These are phyloP conservation scores for Alviniconcha marisindica DNA, from an alignment of 1,140 invertebrate species.

Conservation along the genomic window DNA sequence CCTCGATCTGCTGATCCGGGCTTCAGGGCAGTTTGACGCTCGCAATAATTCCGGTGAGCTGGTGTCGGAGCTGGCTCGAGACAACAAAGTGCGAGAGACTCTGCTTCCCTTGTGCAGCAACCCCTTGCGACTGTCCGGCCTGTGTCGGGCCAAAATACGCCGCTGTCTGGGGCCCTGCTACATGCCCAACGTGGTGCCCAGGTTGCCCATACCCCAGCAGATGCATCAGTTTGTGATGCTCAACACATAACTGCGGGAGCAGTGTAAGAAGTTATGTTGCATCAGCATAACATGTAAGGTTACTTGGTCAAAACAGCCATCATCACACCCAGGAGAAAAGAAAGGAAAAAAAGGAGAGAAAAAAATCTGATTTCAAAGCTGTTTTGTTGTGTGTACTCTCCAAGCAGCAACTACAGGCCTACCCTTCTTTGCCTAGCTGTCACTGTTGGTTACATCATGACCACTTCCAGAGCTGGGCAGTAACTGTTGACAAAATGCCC, in stretches of 20 bases:
- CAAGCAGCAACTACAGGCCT: too few relatives aligned
- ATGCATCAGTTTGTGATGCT: constrained; percentile 63
- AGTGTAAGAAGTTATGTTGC: too few relatives aligned
- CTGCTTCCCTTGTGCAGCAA: constrained; percentile 59
- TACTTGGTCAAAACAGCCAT: too few relatives aligned
- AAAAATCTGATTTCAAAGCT: too few relatives aligned
- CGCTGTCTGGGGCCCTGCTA: constrained; percentile 59
- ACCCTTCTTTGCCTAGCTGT: too few relatives aligned
- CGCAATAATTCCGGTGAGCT: constrained; percentile 58
- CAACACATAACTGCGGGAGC: constrained; percentile 13
- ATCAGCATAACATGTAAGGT: too few relatives aligned
- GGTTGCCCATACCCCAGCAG: constrained; percentile 62
- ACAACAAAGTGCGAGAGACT: constrained; percentile 64
- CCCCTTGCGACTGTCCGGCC: constrained; percentile 55
- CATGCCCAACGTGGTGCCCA: constrained; percentile 62
- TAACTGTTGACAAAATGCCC: too few relatives aligned
- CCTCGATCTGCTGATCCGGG: constrained; percentile 67
- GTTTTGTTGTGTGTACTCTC: too few relatives aligned
- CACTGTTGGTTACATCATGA: too few relatives aligned
- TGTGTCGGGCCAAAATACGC: constrained; percentile 61
- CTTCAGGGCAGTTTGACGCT: constrained; percentile 68
- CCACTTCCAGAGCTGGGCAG: too few relatives aligned
- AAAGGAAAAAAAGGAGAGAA: too few relatives aligned
- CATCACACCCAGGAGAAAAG: too few relatives aligned
- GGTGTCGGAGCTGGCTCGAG: constrained; percentile 50